Percentiles rank a stretch among this genome's conserved stretches.
Evolutionary conservation across 2,888 invertebrate genomes (phyloP).

Genomic region (Cephus pygmeus): DNA sequence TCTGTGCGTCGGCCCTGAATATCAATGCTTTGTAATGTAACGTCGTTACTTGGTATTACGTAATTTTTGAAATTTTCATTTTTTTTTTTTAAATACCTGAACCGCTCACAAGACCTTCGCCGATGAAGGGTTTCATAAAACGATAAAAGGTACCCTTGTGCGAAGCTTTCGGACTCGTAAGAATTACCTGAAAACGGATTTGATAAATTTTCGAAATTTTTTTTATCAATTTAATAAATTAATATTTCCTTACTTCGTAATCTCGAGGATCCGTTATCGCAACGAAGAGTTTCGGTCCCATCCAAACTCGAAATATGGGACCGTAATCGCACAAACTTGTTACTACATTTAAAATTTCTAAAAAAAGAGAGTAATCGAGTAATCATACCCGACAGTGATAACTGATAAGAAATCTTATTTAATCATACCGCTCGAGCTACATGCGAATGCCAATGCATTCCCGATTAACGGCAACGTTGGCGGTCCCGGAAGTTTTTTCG

Average conservation of each 20-base stretch:
- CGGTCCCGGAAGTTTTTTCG: constrained; percentile 36
- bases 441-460: constrained; percentile 38
- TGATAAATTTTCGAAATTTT: neutral
- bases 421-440: constrained; percentile 31
- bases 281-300: constrained; percentile 39
- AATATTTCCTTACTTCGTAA: constrained; percentile 25
- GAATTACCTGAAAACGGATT: constrained; percentile 26
- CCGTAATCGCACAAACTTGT: constrained; percentile 27
- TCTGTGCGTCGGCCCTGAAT: constrained; percentile 27
- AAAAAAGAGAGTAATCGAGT: neutral
- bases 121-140: constrained; percentile 39
- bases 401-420: neutral
- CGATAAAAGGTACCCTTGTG: constrained; percentile 37
- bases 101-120: constrained; percentile 36
- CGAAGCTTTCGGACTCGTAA: constrained; percentile 34
- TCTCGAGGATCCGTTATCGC: constrained; percentile 37
- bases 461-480: constrained; percentile 37
- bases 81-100: constrained; percentile 25
- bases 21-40: neutral
- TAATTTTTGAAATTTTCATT: neutral
- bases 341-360: constrained; percentile 32
- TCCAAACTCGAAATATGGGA: constrained; percentile 37
- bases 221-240: neutral
- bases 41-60: accelerated
- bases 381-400: neutral